Evolutionary conservation across 2,113 vertebrate species (phyloP).

Genomic region (Gnathonemus echidnorhynchus): DNA sequence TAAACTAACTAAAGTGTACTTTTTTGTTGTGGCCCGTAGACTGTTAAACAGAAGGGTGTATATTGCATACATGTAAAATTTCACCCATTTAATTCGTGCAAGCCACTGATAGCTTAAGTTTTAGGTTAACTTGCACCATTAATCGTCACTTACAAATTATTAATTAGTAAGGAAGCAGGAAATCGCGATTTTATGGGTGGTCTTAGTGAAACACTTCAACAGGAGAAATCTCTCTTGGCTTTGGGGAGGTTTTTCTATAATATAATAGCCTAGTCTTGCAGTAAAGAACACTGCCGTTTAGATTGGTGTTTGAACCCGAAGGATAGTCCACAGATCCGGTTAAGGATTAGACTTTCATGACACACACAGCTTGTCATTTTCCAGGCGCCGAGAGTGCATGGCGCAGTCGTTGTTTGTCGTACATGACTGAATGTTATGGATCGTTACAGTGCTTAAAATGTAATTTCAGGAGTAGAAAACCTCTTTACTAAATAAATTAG

Average conservation of each 20-base stretch:
- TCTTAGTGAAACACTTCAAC: neutral
- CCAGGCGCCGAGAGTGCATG: neutral
- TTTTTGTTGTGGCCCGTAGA: neutral
- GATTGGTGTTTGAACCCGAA: neutral
- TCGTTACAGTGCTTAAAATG: neutral
- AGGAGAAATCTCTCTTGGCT: neutral
- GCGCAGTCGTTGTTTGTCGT: neutral
- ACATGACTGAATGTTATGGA: neutral
- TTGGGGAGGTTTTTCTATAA: neutral
- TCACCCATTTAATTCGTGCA: neutral
- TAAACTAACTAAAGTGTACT: neutral
- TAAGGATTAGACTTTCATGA: neutral
- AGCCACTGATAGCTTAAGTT: neutral
- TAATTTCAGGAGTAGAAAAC: neutral
- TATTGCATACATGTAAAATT: neutral
- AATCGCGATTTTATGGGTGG: neutral
- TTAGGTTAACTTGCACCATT: neutral
- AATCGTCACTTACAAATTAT: neutral
- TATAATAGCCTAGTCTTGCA: neutral
- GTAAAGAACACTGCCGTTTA: neutral
- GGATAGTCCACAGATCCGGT: neutral
- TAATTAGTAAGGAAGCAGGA: neutral
- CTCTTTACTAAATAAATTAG: constrained; percentile 16
- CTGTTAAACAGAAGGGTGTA: neutral
- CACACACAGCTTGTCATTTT: neutral